phyloP scores from a whole-genome alignment of 2,888 invertebrate species.

The Julus scandinavius region DNA sequence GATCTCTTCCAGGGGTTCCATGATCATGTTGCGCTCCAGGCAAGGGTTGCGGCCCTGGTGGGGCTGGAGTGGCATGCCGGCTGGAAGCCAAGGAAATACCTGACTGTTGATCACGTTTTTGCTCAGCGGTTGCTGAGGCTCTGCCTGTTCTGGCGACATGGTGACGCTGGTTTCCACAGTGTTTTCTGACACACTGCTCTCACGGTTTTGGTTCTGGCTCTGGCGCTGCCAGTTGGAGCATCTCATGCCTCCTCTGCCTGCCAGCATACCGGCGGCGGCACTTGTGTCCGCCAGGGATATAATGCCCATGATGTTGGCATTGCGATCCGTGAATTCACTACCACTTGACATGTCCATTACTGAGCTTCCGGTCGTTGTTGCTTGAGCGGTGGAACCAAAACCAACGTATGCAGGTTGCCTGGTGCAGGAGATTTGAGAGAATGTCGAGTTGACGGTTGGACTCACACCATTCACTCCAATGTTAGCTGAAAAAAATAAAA shows the following conservation, averaged over 20 bases:
- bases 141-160: constrained; percentile 69
- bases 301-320: constrained; percentile 56
- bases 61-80: constrained; percentile 72
- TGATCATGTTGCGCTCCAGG: constrained; percentile 78
- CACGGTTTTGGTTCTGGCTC: constrained; percentile 56
- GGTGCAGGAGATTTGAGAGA: constrained; percentile 59
- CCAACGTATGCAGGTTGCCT: not conserved
- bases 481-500: constrained; percentile 64
- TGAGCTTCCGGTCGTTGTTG: not conserved
- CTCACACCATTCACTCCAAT: constrained; percentile 68
- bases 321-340: constrained; percentile 62
- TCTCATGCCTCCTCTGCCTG: constrained; percentile 7
- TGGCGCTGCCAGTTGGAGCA: constrained; percentile 44
- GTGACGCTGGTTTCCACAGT: constrained; percentile 73
- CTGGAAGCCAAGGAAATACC: constrained; percentile 61
- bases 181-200: constrained; percentile 67
- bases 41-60: constrained; percentile 88
- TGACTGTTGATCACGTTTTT: constrained; percentile 70
- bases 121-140: not conserved
- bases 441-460: constrained; percentile 69
- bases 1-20: constrained; percentile 69
- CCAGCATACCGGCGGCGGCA: not conserved
- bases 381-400: not conserved
- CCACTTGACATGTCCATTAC: constrained; percentile 59
- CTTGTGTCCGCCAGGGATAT: constrained; percentile 46